Conservation (phyloP, 2,888 invertebrate species). For the Megamerina dolium region DNA sequence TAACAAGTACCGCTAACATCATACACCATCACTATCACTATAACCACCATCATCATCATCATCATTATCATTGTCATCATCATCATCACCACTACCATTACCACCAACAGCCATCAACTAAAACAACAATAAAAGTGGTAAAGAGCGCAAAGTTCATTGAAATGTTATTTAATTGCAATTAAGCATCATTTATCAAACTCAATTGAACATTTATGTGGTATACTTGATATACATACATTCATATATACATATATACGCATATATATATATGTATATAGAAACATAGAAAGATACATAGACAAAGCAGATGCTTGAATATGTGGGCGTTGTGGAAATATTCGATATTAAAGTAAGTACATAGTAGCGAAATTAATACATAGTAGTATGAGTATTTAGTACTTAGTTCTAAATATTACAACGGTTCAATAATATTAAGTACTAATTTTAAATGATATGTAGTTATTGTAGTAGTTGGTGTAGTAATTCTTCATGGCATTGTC, state of each 20-base stretch:
- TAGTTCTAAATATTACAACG: too few relatives aligned
- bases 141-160: conserved; percentile 29
- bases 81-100: too few relatives aligned
- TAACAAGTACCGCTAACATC: not conserved
- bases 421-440: too few relatives aligned
- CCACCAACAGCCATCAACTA: too few relatives aligned
- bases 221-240: not conserved
- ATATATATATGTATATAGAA: not conserved
- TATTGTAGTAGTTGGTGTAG: too few relatives aligned
- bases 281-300: not conserved
- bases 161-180: conserved; percentile 33
- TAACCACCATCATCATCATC: too few relatives aligned
- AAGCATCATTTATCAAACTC: conserved; percentile 31
- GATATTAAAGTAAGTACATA: not conserved
- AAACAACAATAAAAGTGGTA: too few relatives aligned
- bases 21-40: not conserved
- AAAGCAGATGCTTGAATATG: not conserved
- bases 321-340: not conserved
- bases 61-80: too few relatives aligned
- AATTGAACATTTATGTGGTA: conserved; percentile 25
- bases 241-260: not conserved
- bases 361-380: not conserved
- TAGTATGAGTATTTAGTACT: too few relatives aligned
- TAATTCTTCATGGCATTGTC: too few relatives aligned
- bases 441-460: too few relatives aligned